Base-by-base conservation (phyloP, 2,888 invertebrate genomes). In the Bellardia bayeri region DNA sequence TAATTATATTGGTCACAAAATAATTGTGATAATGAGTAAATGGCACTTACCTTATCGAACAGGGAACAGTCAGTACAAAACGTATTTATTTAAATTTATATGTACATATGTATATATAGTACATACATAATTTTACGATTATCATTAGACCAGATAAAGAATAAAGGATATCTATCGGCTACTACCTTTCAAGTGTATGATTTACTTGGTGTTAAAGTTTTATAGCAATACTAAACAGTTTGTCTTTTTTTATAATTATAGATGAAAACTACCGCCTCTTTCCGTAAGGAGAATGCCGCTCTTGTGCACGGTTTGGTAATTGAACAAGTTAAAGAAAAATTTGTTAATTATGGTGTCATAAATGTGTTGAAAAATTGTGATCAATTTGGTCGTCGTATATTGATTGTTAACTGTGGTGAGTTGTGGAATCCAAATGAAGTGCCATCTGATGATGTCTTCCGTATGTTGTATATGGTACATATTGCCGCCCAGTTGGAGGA, bases 291-390 rank as follows among this genome's bases (percentile, higher is more conserved):
- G 89, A 94, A 97, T 91, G 95, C 95, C 1, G 91, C 94, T 0
- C 92, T 97, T 0, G 92, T 97, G 58, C 95, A 95, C 72, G 95
- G 96, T 54, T 92, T 97, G 78, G 91, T 96, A 91, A 96, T 97
- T 0, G 94, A 95, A 30, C 95, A 96, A 69, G 96, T 97, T 91
- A 95, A 95, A 91, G 94, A 94, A 0, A 95, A 96, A 8, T 95
- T 97, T 91, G 93, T 95, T n/a, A 95, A 97, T 37, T 95, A 96
- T 92, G 95, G 96, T 89, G 95, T 97, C 0, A 96, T 97, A 8
- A 97, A 97, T 91, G 97, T 97, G 3, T 91, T 97, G 88, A 96
- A 95, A 90, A 95, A 96, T 83, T 95, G 96, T 61, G 97, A 97
- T 92, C 96, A 97, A 90, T 95, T 96, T 91, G 96, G 97, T 33